Evolutionary conservation across 30 jellyfish, hydroid and myxozoan genomes (phyloP).

Genomic region (Hydra vulgaris): DNA sequence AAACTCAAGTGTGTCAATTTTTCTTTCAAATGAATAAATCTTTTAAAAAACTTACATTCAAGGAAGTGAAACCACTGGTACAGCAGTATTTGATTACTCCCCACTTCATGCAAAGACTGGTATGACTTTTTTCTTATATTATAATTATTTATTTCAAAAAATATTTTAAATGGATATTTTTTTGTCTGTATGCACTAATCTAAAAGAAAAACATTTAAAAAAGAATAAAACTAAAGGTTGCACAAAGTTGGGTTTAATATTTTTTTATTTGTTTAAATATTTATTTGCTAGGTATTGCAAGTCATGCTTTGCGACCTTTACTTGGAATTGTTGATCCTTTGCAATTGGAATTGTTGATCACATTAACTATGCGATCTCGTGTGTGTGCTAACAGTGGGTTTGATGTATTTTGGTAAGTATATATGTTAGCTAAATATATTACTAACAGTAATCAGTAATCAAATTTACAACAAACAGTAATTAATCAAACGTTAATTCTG

Average conservation of each 20-base stretch:
- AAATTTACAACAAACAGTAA: too few relatives aligned
- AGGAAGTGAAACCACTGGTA: slow-evolving; percentile 98
- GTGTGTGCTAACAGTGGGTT: slow-evolving; percentile 77
- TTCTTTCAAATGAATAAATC: not conserved
- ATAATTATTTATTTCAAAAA: too few relatives aligned
- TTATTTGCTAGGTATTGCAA: slow-evolving; percentile 42
- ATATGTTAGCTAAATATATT: too few relatives aligned
- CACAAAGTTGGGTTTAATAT: not conserved
- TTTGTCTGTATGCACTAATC: too few relatives aligned
- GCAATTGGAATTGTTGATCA: too few relatives aligned
- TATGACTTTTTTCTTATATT: too few relatives aligned
- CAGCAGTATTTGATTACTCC: slow-evolving; percentile 73
- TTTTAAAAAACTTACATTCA: slow-evolving; percentile 7
- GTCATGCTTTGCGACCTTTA: slow-evolving; percentile 76
- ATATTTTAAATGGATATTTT: too few relatives aligned
- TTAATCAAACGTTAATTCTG: too few relatives aligned
- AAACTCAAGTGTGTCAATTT: not conserved
- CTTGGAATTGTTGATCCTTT: slow-evolving; percentile 91
- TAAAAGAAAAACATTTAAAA: too few relatives aligned
- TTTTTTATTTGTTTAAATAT: not conserved
- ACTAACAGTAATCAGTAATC: too few relatives aligned
- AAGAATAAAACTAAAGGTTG: not conserved
- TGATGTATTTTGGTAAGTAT: slow-evolving; percentile 80
- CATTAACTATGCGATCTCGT: slow-evolving; percentile 55
- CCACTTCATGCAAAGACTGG: slow-evolving; percentile 90